These are phyloP conservation scores for Climacteris rufus DNA, from an alignment of 2,113 vertebrate species.

Conservation along the genomic window DNA sequence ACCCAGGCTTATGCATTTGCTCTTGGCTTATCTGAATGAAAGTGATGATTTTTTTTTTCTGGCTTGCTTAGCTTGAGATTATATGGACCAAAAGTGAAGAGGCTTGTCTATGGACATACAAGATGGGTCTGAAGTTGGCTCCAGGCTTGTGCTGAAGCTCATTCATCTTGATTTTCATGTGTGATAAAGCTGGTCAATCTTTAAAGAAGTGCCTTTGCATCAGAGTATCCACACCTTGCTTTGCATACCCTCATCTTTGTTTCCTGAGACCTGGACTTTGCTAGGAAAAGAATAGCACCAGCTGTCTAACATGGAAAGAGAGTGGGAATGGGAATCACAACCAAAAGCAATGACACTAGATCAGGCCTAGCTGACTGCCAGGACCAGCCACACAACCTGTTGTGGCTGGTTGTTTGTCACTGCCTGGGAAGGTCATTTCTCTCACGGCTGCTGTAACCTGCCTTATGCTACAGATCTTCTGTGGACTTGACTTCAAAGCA, in stretches of 20 bases:
- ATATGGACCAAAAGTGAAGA: neutral
- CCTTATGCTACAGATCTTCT: neutral
- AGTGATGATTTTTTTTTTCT: neutral
- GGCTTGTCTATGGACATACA: neutral
- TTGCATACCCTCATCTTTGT: neutral
- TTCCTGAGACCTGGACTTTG: neutral
- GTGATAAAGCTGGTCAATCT: neutral
- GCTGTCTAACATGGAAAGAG: neutral
- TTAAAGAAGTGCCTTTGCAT: fast-evolving
- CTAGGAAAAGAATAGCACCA: neutral
- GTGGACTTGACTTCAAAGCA: neutral
- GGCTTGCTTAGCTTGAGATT: neutral
- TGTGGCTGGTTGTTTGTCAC: neutral
- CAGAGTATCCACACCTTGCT: neutral
- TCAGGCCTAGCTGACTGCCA: neutral
- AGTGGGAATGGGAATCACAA: neutral
- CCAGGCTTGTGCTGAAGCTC: neutral
- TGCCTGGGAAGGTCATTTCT: neutral
- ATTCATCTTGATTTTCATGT: neutral
- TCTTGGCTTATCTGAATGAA: neutral
- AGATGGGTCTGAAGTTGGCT: neutral
- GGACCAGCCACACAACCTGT: neutral
- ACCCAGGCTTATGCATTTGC: neutral
- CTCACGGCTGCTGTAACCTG: neutral
- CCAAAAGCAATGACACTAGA: neutral